Evolutionary conservation across 2,888 invertebrate genomes (phyloP).

Genomic region (Molorchus minor): DNA sequence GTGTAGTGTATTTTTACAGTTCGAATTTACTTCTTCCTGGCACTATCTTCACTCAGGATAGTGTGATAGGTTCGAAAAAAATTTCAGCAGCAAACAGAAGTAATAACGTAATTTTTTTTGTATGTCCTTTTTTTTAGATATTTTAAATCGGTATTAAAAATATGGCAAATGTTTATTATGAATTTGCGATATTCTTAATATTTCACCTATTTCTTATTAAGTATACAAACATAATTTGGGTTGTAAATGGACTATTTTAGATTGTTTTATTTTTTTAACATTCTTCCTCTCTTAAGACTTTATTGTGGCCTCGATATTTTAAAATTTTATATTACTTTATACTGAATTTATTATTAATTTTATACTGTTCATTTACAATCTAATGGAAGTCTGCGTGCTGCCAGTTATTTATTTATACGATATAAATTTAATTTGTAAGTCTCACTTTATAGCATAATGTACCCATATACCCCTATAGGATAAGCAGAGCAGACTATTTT

Average conservation of each 20-base stretch:
- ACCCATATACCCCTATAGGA: conserved; percentile 54
- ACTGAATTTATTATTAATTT: neutral
- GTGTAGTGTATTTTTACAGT: conserved; percentile 33
- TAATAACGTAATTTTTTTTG: conserved; percentile 10
- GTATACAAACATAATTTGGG: conserved; percentile 16
- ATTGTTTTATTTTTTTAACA: neutral
- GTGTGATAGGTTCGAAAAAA: conserved; percentile 31
- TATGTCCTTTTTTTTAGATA: conserved; percentile 18
- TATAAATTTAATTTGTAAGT: conserved; percentile 53
- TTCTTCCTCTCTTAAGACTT: neutral
- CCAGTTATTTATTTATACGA: conserved; percentile 44
- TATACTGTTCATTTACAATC: conserved; percentile 27
- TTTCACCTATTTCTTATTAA: conserved; percentile 9
- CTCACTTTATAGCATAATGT: conserved; percentile 51
- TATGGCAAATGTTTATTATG: neutral
- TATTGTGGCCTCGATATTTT: neutral
- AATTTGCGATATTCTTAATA: conserved; percentile 9
- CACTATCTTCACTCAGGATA: conserved; percentile 31
- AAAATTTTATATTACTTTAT: neutral
- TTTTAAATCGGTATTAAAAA: conserved; percentile 9
- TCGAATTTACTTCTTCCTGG: conserved; percentile 32
- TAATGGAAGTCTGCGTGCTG: conserved; percentile 38
- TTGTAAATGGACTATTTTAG: conserved; percentile 32
- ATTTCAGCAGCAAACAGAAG: conserved; percentile 19
- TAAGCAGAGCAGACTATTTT: conserved; percentile 62